Conservation (phyloP, 2,888 invertebrate genomes). For the Hofmannophila pseudospretella region DNA sequence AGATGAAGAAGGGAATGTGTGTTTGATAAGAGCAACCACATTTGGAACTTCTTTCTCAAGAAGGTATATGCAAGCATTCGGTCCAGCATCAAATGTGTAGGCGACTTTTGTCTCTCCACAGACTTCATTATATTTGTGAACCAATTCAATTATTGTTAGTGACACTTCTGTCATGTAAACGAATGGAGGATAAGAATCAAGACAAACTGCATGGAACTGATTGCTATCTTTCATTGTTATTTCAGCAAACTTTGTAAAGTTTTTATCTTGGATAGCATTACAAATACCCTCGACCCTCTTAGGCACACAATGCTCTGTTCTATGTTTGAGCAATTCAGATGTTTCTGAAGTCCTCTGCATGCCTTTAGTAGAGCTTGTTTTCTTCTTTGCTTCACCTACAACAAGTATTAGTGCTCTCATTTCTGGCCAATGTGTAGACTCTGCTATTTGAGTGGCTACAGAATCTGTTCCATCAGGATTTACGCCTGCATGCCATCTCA, state of each 20-base stretch:
- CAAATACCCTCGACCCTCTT: conserved; percentile 77
- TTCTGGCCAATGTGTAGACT: conserved; percentile 91
- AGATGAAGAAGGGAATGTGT: conserved; percentile 82
- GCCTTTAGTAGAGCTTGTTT: conserved; percentile 90
- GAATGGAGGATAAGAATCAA: conserved; percentile 96
- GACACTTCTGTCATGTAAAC: conserved; percentile 95
- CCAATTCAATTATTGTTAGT: conserved; percentile 85
- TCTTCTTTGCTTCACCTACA: conserved; percentile 89
- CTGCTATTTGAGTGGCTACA: conserved; percentile 84
- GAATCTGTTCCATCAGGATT: conserved; percentile 84
- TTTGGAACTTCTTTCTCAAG: conserved; percentile 85
- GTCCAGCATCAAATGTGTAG: conserved; percentile 99
- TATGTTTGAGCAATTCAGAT: conserved; percentile 87
- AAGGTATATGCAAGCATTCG: conserved; percentile 95
- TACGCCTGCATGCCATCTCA: conserved; percentile 90
- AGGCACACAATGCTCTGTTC: conserved; percentile 86
- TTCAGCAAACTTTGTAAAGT: conserved; percentile 93
- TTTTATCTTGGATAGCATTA: conserved; percentile 78
- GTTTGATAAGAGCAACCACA: conserved; percentile 82
- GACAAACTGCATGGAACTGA: conserved; percentile 95
- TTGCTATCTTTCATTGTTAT: conserved; percentile 98
- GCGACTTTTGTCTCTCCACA: conserved; percentile 85
- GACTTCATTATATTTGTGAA: conserved; percentile 89
- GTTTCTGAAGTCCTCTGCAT: conserved; percentile 91
- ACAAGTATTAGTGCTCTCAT: conserved; percentile 94